Evolutionary conservation across 2,113 vertebrate species (phyloP), one percentile per base, ranked within the genome.

Genomic region (Melanotaenia duboulayi): DNA sequence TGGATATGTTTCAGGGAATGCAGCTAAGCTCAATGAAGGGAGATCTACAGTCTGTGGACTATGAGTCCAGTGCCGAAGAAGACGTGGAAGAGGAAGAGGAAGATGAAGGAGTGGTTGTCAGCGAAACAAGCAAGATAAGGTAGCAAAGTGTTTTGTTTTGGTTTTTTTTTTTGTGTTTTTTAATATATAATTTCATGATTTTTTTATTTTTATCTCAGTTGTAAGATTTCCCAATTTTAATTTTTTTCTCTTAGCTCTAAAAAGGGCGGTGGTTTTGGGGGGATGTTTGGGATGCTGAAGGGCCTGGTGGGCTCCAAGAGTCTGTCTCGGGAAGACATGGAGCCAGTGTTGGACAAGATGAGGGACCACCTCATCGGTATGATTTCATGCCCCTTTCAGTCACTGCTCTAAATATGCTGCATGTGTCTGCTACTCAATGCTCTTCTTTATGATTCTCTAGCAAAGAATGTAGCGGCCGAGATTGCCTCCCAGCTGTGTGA

Each of bases 251-350:
- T 55, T 89, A 98, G 97, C 42, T 56, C 80, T 6, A 95, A 95
- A 92, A 97, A 95, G 59, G 91, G 95, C 10, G 94, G 96, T 1
- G 93, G 94, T 23, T 94, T 99, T 55, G 97, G 97, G 12, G 97
- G 97, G 37, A 97, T 99, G 96, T 98, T 99, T 81, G 97, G 97
- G 65, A 97, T 99, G 97, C 92, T 99, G 85, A 99, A 97, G 88
- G 96, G 97, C 24, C 94, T 99, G 69, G 98, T 99, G 86, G 97
- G 97, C 62, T 98, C 97, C 52, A 99, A 99, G 93, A 99, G 94
- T 83, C 90, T 99, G 82, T 94, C 90, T 1, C 88, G 87, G 14
- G 94, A 95, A 35, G 96, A 98, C 92, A 98, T 99, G 97, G 96
- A 97, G 46, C 94, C 97, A 0, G 95, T 97, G 2, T 90, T 99